Percentiles rank a stretch among this genome's conserved stretches.
These are phyloP conservation scores for Gila robusta DNA, from an alignment of 2,797 vertebrate genomes.

Conservation along the genomic window DNA sequence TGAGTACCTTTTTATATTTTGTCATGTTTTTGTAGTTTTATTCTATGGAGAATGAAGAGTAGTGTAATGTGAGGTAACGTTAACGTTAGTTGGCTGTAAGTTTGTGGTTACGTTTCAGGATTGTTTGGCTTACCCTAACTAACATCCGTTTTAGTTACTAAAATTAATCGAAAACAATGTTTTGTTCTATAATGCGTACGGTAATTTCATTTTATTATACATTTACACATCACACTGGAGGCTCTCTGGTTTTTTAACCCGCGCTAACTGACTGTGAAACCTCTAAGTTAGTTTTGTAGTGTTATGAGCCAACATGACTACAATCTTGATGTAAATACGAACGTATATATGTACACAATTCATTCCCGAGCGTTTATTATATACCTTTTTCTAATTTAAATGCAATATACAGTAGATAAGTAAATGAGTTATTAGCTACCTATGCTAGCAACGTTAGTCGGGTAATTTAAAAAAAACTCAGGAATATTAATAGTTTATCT, in stretches of 20 bases:
- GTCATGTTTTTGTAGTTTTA: background rate
- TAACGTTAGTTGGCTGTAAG: background rate
- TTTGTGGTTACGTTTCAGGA: background rate
- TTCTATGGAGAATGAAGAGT: background rate
- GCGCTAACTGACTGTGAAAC: slow-evolving; percentile 15
- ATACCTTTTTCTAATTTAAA: background rate
- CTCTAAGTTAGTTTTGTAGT: background rate
- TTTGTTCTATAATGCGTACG: background rate
- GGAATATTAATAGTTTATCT: background rate
- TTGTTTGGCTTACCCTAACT: background rate
- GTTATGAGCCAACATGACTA: background rate
- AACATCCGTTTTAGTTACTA: background rate
- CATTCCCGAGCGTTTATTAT: background rate
- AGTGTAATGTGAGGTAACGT: background rate
- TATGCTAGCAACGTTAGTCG: background rate
- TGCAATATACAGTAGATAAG: background rate
- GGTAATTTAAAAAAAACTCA: too few species aligned
- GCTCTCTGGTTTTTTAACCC: background rate
- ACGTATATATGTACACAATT: background rate
- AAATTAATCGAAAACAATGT: background rate
- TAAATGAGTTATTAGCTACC: background rate
- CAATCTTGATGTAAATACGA: background rate
- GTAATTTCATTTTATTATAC: background rate
- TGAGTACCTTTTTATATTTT: slow-evolving; percentile 2
- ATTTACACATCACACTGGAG: background rate